phyloP scores from a whole-genome alignment of 2,797 vertebrate species.

The Apogon talboti region DNA sequence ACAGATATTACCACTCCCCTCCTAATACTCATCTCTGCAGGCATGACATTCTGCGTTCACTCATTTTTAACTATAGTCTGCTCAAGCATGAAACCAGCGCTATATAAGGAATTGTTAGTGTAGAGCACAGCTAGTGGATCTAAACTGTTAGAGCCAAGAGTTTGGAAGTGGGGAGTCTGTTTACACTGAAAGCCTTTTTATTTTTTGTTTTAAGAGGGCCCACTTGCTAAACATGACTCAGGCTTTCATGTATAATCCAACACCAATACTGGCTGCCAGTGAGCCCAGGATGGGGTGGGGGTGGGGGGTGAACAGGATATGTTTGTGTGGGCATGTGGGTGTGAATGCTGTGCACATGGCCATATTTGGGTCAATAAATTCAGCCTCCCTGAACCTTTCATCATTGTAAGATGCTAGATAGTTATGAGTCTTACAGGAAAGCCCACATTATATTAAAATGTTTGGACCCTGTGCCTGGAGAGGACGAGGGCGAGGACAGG shows the following conservation, averaged over 20 bases:
- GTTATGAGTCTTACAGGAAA: background rate
- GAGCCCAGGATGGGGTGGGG: slow-evolving; percentile 28
- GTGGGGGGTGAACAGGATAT: background rate
- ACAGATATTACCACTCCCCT: slow-evolving; percentile 57
- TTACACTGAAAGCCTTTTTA: slow-evolving; percentile 60
- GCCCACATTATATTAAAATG: background rate
- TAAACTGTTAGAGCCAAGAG: slow-evolving; percentile 43
- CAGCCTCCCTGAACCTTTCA: background rate
- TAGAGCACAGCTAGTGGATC: slow-evolving; percentile 38
- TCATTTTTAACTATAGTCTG: slow-evolving; percentile 41
- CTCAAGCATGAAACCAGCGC: slow-evolving; percentile 49
- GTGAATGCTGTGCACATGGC: slow-evolving; percentile 16
- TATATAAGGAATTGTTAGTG: slow-evolving; percentile 78
- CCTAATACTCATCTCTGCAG: slow-evolving; percentile 58
- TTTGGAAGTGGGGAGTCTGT: slow-evolving; percentile 51
- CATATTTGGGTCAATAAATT: slow-evolving; percentile 30
- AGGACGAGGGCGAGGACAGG: background rate
- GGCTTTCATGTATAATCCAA: slow-evolving; percentile 63
- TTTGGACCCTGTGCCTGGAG: background rate
- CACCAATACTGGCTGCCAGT: slow-evolving; percentile 64
- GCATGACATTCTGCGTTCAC: slow-evolving; percentile 41
- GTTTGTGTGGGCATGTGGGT: slow-evolving; percentile 46
- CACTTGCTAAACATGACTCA: slow-evolving; percentile 59
- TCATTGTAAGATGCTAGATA: slow-evolving; percentile 4
- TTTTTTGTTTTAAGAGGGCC: slow-evolving; percentile 70